Conservation (phyloP, 2,888 invertebrate species). For the Tenthredo livida region DNA sequence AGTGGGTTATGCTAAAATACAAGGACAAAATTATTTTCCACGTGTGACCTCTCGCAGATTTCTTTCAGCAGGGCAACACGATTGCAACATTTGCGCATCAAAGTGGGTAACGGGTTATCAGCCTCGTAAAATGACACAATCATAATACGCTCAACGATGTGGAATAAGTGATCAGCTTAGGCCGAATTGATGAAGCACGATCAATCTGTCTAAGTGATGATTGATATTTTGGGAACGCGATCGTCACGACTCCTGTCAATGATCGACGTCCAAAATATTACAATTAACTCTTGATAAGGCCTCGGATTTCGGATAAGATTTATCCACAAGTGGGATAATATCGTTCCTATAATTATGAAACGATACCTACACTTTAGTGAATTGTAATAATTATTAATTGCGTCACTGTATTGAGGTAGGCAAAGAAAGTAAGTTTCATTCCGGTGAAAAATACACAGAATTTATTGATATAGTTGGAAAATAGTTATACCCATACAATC, state of each 20-base stretch:
- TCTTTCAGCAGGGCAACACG: neutral
- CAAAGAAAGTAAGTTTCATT: neutral
- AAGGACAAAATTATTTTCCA: neutral
- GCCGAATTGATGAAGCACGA: neutral
- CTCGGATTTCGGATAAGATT: neutral
- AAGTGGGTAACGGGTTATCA: neutral
- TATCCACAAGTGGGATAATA: neutral
- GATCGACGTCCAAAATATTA: conserved; percentile 38
- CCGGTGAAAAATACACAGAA: neutral
- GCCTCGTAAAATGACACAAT: neutral
- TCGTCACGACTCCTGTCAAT: conserved; percentile 16
- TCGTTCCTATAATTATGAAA: neutral
- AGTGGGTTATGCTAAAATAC: conserved; percentile 29
- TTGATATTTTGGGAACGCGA: neutral
- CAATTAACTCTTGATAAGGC: conserved; percentile 11
- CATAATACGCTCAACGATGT: neutral
- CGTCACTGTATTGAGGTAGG: neutral
- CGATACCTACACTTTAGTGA: neutral
- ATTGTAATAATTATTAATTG: neutral
- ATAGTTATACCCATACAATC: neutral
- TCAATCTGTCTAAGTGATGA: neutral
- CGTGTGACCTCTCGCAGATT: conserved; percentile 32
- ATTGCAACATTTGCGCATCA: neutral
- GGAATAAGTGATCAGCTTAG: conserved; percentile 16
- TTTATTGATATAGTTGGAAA: neutral